A percentile compares a stretch with the other conserved stretches of the same genome.
Evolutionary conservation across 2,888 invertebrate genomes (phyloP).

Genomic region (Drosophila leonis): DNA sequence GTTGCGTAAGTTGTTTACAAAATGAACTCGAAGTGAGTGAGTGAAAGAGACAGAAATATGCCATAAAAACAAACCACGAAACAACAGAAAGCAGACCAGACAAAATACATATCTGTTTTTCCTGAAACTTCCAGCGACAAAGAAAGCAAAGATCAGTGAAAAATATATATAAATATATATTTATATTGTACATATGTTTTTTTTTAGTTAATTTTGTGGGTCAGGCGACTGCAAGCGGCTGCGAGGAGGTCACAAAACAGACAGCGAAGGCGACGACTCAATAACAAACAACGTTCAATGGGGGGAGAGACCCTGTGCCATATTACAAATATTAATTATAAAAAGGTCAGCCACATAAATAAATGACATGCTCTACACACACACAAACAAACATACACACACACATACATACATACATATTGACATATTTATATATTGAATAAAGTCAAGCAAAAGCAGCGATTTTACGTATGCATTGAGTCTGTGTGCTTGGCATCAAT

Average conservation of each 20-base stretch:
- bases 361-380: conserved; percentile 3
- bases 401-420: background rate
- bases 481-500: background rate
- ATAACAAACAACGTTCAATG: conserved; percentile 37
- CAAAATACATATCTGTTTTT: conserved; percentile 34
- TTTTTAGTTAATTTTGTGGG: conserved; percentile 54
- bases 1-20: conserved; percentile 82
- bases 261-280: conserved; percentile 51
- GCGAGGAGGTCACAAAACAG: conserved; percentile 61
- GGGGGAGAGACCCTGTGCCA: conserved; percentile 66
- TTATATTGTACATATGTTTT: background rate
- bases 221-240: conserved; percentile 47
- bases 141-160: conserved; percentile 52
- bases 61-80: conserved; percentile 27
- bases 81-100: conserved; percentile 7
- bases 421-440: background rate
- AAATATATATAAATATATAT: background rate
- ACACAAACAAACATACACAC: background rate
- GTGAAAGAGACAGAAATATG: conserved; percentile 26
- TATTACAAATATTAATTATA: conserved; percentile 73
- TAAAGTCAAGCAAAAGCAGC: conserved; percentile 24
- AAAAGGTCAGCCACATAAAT: conserved; percentile 71
- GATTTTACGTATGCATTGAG: background rate
- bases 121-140: conserved; percentile 58
- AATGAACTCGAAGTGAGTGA: conserved; percentile 39